A percentile compares a stretch with the other conserved stretches of the same genome.
Evolutionary conservation across 2,888 invertebrate species (phyloP).

Genomic region (Melanargia galathea): DNA sequence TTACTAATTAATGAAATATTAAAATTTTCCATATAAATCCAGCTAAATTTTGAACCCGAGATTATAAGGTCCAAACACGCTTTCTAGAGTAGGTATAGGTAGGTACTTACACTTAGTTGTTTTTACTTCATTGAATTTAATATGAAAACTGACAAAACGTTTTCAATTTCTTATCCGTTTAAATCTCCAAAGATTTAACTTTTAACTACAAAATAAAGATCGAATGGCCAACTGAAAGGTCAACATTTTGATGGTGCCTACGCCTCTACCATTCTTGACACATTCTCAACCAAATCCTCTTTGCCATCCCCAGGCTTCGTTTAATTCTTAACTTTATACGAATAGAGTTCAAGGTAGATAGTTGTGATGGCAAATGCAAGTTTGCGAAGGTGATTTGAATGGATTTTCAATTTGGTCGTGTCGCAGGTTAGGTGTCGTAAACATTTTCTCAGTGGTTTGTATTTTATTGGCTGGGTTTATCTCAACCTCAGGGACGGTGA

Average conservation of each 20-base stretch:
- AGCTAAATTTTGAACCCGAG: too few relatives aligned
- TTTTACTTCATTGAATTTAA: too few relatives aligned
- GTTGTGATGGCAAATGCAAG: constrained; percentile 4
- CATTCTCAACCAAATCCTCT: constrained; percentile 21
- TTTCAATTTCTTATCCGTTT: constrained; percentile 13
- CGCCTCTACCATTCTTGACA: constrained; percentile 40
- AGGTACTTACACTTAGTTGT: too few relatives aligned
- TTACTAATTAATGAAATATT: too few relatives aligned
- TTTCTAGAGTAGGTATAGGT: too few relatives aligned
- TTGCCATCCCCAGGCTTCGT: constrained; percentile 18
- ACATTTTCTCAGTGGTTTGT: constrained; percentile 42
- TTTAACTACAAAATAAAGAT: constrained; percentile 35
- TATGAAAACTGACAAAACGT: not conserved
- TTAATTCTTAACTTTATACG: constrained; percentile 22
- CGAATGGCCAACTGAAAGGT: constrained; percentile 41
- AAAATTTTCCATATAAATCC: too few relatives aligned
- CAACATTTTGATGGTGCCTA: constrained; percentile 44
- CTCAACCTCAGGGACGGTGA: constrained; percentile 25
- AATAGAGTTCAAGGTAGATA: constrained; percentile 24
- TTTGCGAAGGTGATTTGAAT: constrained; percentile 43
- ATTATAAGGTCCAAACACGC: too few relatives aligned
- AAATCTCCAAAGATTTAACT: constrained; percentile 29
- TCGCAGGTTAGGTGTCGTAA: constrained; percentile 49
- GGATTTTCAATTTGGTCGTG: constrained; percentile 49
- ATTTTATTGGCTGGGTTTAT: constrained; percentile 37